Evolutionary conservation across 2,888 invertebrate genomes (phyloP), one percentile per base, ranked within the genome.

Genomic region (Caenorhabditis angaria): DNA sequence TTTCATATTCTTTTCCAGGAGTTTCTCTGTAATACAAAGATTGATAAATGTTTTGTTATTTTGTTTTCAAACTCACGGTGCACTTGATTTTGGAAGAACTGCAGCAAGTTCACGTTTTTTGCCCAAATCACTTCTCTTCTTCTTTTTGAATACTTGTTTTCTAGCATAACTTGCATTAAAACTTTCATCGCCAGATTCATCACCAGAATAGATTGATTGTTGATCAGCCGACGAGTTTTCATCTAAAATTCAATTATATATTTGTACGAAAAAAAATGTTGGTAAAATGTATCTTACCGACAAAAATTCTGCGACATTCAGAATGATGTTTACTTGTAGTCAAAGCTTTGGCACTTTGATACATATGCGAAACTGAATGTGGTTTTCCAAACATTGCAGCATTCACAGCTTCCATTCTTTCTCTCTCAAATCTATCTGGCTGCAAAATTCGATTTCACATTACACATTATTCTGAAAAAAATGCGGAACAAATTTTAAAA

Each of bases 111-210:
- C 70, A 50, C 81, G 66, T 58, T 81, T 81, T 62, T 78, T 79
- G 12, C 76, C 79, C 22, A 74, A 61, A 20, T 70, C 63, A 14
- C 50, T 65, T n/a, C 62, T 54, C 61, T 66, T 76, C 64, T 77
- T 81, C 67, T 81, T 81, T 65, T 76, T 78, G 68, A 71, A 78
- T 51, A 76, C 72, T 51, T 74, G 74, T 63, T 76, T 72, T 51
- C 68, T 69, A 20, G 66, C 74, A 61, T 74, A 74, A 57, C 64
- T 66, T 35, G 41, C 55, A 24, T 69, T 63, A 22, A 50, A 60
- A 64, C 60, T 60, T 24, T 58, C 58, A 54, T 76, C 76, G 4
- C 69, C 76, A 20, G 70, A 71, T 51, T 78, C 70, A 50, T 72
- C 78, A 28, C 65, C 73, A n/a, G 78, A 78, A 58, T 63, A 64